A percentile compares a stretch with the other conserved stretches of the same genome.
phyloP scores from a whole-genome alignment of 37 sponge, comb jelly and placozoan genomes.

The Hormiphora californensis region DNA sequence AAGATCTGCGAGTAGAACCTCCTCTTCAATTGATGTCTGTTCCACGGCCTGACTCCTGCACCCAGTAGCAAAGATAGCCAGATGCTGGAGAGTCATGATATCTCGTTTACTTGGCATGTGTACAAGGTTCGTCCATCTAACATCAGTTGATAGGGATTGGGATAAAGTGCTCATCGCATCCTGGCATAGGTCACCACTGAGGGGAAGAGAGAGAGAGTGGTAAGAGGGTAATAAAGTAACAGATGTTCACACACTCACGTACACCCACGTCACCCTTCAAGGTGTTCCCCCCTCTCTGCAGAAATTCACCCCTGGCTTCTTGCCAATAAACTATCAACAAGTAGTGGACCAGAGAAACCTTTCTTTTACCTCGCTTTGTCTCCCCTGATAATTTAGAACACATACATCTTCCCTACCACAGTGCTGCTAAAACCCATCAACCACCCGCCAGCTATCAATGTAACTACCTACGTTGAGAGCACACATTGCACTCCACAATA shows the following conservation, averaged over 20 bases:
- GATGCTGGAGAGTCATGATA: background rate
- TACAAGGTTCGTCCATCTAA: background rate
- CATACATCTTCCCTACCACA: too few species aligned
- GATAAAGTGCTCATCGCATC: background rate
- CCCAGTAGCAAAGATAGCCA: constrained; percentile 11
- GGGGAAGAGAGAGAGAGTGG: too few species aligned
- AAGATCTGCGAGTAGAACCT: constrained; percentile 14
- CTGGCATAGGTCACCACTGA: constrained; percentile 24
- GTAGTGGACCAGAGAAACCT: too few species aligned
- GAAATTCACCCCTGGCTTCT: too few species aligned
- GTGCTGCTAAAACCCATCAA: too few species aligned
- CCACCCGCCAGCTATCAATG: too few species aligned
- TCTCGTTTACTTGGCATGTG: background rate
- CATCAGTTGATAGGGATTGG: background rate
- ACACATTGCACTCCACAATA: too few species aligned
- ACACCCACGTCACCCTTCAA: background rate
- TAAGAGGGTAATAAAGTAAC: background rate
- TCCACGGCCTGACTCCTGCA: background rate
- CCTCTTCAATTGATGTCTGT: background rate
- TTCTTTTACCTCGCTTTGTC: too few species aligned
- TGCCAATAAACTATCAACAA: too few species aligned
- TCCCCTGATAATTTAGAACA: too few species aligned
- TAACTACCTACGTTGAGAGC: too few species aligned
- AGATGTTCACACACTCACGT: background rate
- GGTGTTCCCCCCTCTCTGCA: background rate